Evolutionary conservation across 2,797 vertebrate genomes (phyloP), one percentile per base, ranked within the genome.

Genomic region (Argyrosomus regius): DNA sequence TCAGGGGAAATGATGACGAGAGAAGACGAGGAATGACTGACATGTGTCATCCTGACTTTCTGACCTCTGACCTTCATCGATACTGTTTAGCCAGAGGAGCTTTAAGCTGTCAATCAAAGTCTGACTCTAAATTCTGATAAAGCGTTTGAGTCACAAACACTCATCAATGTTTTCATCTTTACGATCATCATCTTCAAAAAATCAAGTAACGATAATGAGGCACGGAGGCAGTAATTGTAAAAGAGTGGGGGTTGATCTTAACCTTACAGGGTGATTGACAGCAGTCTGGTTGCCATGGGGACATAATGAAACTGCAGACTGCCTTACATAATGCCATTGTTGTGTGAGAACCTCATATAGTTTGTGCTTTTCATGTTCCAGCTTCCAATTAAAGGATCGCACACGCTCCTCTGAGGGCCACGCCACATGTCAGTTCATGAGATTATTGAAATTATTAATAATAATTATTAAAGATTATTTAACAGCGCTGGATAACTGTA

Each of bases 201-300:
- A 52, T 74, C 18, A 75, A 74, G 68, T 26, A 49, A 35, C 0
- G 16, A 54, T 75, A 67, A 71, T 28, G 46, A 68, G 43, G 49
- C 56, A 76, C 4, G 56, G 17, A 68, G 17, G 56, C 53, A 41
- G 78, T 24, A 26, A 66, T 67, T 54, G 56, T 12, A 56, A 66
- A 77, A 24, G 46, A 61, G 63, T n/a, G 11, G 39, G 58, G 28
- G 43, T 24, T 69, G 75, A 70, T 77, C 65, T 80, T 78, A 72
- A 83, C 79, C 83, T 85, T 72, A 81, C 31, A 31, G 54, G 48
- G 70, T 85, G 90, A 90, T 56, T 87, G 86, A 89, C 86, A 88
- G 84, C 63, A 58, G 66, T 52, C 72, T 43, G 75, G 82, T 78
- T 87, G 71, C 82, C 63, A 86, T 80, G 78, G 83, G 26, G 48